Evolutionary conservation across 2,113 vertebrate species (phyloP), one percentile per base, ranked within the genome.

Genomic region (Lepisosteus oculatus): DNA sequence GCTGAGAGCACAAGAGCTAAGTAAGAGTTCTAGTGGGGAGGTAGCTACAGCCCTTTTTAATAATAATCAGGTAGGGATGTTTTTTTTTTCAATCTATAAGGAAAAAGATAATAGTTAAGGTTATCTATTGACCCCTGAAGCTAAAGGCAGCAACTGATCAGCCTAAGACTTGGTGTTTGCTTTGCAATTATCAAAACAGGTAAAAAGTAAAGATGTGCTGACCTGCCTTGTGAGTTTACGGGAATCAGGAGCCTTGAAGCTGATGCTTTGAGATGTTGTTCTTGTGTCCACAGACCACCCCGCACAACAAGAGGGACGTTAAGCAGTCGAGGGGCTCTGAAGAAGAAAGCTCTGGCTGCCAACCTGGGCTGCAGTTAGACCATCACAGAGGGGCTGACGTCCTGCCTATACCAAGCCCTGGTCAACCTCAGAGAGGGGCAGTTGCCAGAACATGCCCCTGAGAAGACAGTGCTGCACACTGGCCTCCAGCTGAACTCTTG

Each of bases 251-350:
- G 47, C 47, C 47, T 0, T 51, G 47, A 9, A 6, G 9, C 47
- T 51, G 47, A 62, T 61, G 17, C 44, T 29, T 67, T 55, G 5
- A 51, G 47, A 51, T 51, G 47, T 70, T 13, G 51, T 67, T 29
- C 57, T 67, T 77, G 66, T 80, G 70, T 47, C 83, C 6, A 61
- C 69, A 77, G 72, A 76, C 81, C 71, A 47, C 65, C 67, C 69
- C 74, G 61, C 43, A 51, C 70, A 47, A 67, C 65, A 43, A 75
- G 73, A 71, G 69, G 72, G 78, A 54, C 54, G 67, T 79, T 74
- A 11, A 73, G 74, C 67, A 73, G 69, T 73, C 67, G 41, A 76
- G 77, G 61, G 42, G 76, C 70, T 51, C 29, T n/a, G 45, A 70
- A 70, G 73, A 78, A 68, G 41, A 70, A 62, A 51, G 14, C 68